Evolutionary conservation across 1,140 invertebrate genomes (phyloP).

Genomic region (Drosophila bipectinata): DNA sequence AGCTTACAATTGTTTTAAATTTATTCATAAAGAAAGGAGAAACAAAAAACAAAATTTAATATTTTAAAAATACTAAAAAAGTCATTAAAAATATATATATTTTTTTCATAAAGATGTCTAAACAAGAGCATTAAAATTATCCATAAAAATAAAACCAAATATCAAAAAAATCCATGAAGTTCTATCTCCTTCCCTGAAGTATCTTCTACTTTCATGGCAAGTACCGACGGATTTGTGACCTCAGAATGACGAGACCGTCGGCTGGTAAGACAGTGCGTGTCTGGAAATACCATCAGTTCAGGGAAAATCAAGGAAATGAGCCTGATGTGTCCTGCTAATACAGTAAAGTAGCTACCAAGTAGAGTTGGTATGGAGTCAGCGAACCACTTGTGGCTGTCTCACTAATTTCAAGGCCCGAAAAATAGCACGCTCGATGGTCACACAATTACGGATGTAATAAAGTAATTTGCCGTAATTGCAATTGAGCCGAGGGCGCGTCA

Average conservation of each 20-base stretch:
- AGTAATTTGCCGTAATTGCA: constrained; percentile 83
- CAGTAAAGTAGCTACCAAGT: constrained; percentile 2
- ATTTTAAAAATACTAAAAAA: not conserved
- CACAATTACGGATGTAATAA: constrained; percentile 84
- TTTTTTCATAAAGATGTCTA: no score
- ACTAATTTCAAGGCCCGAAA: constrained; percentile 72
- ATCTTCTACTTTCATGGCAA: constrained; percentile 4
- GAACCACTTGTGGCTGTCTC: constrained; percentile 76
- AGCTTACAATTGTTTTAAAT: not conserved
- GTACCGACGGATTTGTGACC: constrained; percentile 52
- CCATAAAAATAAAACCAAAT: no score
- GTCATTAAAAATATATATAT: no score
- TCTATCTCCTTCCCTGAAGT: no score
- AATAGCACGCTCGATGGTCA: constrained; percentile 83
- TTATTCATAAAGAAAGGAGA: not conserved
- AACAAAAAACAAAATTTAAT: not conserved
- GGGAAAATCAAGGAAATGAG: constrained; percentile 2
- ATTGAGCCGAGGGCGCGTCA: constrained; percentile 68
- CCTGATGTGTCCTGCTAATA: constrained; percentile 1
- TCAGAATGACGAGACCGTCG: constrained; percentile 23
- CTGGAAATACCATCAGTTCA: constrained; percentile 9
- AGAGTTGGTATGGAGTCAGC: not conserved
- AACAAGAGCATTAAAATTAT: no score
- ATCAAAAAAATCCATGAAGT: no score
- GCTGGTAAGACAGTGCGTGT: constrained; percentile 35